Evolutionary conservation across 1,140 invertebrate genomes (phyloP), one percentile per base, ranked within the genome.

Genomic region (Nymphalis io): DNA sequence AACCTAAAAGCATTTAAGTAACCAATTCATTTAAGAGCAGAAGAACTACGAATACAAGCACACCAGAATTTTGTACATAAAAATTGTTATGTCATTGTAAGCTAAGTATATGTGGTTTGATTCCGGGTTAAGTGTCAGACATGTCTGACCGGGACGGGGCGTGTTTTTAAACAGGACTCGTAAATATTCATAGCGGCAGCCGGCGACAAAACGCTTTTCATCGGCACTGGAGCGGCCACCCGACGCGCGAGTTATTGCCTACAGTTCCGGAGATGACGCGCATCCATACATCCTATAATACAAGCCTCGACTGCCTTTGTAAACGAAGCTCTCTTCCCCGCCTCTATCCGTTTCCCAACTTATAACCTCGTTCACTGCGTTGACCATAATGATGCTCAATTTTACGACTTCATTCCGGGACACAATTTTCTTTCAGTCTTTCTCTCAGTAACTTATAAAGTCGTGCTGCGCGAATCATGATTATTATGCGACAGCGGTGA

Each of bases 201-300:
- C 73, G 80, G 74, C 77, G 84, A 88, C 85, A 84, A 84, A 87
- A 84, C 74, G 76, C 81, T 84, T 85, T 87, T 87, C 83, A 80
- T 81, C 79, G 81, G 55, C 62, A 70, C 55, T 63, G 75, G 48
- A 58, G 66, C 66, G 82, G 73, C 83, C 82, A 74, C 83, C 82
- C 80, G 80, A 85, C 74, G 83, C 72, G 84, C 82, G 69, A 84
- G 75, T 85, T 84, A 83, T 84, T 61, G 68, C 75, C 40, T 61
- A 74, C 75, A 72, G 61, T 75, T 74, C 66, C 61, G 40, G 62
- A 76, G 40, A 58, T 80, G 81, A 87, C 80, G 68, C 48, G 63
- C 60, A 51, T 61, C 71, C 20, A 70, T 73, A 73, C 71, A 73
- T 76, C 64, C 68, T 70, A 46, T 27, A 58, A 64, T 66, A 59